Base-by-base conservation (phyloP, 2,888 invertebrate species). In the Colostygia pectinataria region DNA sequence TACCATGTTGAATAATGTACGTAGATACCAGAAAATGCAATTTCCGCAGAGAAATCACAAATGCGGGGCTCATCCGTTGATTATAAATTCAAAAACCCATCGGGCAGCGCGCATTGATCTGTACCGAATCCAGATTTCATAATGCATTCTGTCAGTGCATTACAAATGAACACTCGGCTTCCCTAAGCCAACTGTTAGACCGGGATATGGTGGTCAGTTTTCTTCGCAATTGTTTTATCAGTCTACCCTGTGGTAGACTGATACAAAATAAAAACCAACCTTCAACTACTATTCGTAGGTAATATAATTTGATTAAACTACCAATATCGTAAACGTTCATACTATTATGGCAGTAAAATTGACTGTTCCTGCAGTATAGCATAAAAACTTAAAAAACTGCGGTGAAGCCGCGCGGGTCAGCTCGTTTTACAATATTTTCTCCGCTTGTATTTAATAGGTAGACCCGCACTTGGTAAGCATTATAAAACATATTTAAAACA, bases 61-160 rank as follows among this genome's bases (percentile, higher is more conserved):
- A 56, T 48, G 44, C 49, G 23, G 34, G 34, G 18, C 25, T 49
- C 39, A 44, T 49, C 41, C 47, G 39, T 41, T 45, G 50, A 40
- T 51, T 42, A 55, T 55, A 49, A 36, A 48, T 49, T 55, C 51
- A 39, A 42, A 47, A 49, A 44, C 42, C 52, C 43, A 49, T 41
- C 61, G 52, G 58, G 47, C 59, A 51, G 57, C 55, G 61, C 61
- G 66, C 50, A 48, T 68, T 56, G 61, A 55, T 47, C 63, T 63
- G 64, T 60, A 68, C 68, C 66, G 67, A 51, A 72, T 67, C 61
- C 59, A 62, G 61, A 64, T 63, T 65, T 56, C 64, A 70, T 78
- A 74, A 77, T 73, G 73, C 72, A 80, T 83, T 83, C 81, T 68
- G 75, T 80, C 72, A 77, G 79, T 79, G 80, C 78, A 80, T 83